phyloP scores from a whole-genome alignment of 2,113 vertebrate genomes.

The Cnemophilus loriae region DNA sequence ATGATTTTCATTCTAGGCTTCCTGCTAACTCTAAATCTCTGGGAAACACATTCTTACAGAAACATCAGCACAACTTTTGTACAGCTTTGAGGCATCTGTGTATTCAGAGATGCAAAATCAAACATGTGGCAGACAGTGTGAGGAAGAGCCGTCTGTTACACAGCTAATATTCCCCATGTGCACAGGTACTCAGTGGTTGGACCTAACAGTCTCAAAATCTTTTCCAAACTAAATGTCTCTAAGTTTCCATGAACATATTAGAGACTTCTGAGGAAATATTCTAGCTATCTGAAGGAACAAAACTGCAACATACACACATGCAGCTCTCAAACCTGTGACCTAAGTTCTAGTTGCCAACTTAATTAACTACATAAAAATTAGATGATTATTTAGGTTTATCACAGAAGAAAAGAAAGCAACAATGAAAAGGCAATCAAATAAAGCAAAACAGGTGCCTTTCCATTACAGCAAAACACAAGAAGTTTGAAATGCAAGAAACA shows the following conservation, averaged over 20 bases:
- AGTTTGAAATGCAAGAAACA: neutral
- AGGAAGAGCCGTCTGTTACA: neutral
- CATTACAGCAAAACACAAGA: accelerated
- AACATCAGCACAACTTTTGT: neutral
- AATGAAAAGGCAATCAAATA: neutral
- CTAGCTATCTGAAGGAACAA: neutral
- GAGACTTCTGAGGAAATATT: neutral
- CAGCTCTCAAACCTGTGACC: neutral
- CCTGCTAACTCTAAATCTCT: neutral
- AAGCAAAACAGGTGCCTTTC: neutral
- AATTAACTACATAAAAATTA: neutral
- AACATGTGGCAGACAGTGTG: neutral
- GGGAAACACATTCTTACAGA: neutral
- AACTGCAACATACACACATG: neutral
- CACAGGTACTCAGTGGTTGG: neutral
- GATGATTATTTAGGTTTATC: neutral
- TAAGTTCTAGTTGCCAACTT: neutral
- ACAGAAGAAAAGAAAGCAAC: neutral
- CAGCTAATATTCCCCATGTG: neutral
- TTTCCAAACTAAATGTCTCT: neutral
- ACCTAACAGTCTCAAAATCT: neutral
- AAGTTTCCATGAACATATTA: too few relatives aligned
- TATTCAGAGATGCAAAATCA: neutral
- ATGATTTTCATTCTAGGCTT: neutral
- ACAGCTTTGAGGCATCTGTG: neutral